phyloP scores from a whole-genome alignment of 2,113 vertebrate genomes.

The Globicephala melas region DNA sequence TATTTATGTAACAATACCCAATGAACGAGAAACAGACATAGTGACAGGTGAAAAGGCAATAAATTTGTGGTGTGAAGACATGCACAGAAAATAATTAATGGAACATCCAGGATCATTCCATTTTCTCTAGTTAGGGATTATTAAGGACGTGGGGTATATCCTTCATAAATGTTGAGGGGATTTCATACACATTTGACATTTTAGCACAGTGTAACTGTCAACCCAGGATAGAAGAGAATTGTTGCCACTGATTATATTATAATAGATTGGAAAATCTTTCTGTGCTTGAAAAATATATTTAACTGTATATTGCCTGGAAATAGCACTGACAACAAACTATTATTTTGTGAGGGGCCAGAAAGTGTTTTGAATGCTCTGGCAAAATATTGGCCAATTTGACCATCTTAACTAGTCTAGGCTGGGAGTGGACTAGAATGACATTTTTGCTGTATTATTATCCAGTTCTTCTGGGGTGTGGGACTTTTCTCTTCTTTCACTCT shows the following conservation, averaged over 20 bases:
- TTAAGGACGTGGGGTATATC: background rate
- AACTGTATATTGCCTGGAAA: background rate
- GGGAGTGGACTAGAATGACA: background rate
- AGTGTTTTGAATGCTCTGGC: background rate
- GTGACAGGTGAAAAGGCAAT: background rate
- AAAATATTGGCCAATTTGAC: background rate
- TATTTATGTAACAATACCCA: background rate
- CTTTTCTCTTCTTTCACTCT: background rate
- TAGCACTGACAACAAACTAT: background rate
- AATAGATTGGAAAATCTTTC: background rate
- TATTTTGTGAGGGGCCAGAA: background rate
- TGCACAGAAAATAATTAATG: background rate
- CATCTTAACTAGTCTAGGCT: background rate
- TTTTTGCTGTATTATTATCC: background rate
- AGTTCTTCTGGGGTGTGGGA: background rate
- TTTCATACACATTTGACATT: background rate
- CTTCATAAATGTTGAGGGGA: background rate
- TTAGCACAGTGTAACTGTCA: background rate
- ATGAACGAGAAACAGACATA: background rate
- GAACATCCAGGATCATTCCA: background rate
- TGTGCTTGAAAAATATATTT: background rate
- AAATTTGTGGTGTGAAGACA: background rate
- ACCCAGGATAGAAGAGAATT: background rate
- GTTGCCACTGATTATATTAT: background rate
- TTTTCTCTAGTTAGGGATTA: background rate